Percentiles rank a stretch among this genome's conserved stretches.
Conservation (phyloP, 2,113 vertebrate species). For the Gallinago jamesoni region DNA sequence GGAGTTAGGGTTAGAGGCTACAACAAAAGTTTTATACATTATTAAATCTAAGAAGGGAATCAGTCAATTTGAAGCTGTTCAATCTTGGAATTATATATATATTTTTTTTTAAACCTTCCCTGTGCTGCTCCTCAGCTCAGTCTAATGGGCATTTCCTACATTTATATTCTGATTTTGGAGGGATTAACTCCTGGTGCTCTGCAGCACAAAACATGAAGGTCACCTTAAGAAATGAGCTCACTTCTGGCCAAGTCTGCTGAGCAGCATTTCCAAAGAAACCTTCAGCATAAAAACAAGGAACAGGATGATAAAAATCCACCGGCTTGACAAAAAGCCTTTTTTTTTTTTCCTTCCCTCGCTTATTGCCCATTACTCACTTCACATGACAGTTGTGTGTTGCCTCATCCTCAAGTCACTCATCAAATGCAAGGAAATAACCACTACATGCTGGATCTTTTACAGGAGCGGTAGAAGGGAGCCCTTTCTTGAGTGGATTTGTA, state of each 20-base stretch:
- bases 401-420: neutral
- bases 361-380: conserved; percentile 8
- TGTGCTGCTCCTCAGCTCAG: neutral
- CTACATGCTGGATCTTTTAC: neutral
- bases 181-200: neutral
- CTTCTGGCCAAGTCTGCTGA: neutral
- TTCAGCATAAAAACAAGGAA: conserved; percentile 40
- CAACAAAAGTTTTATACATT: neutral
- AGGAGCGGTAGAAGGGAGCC: neutral
- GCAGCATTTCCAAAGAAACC: neutral
- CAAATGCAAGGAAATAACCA: neutral
- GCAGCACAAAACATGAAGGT: neutral
- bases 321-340: neutral
- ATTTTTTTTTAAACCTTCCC: fast-evolving
- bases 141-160: neutral
- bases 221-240: conserved; percentile 48
- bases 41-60: neutral
- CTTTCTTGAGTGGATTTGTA: neutral
- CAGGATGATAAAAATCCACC: neutral
- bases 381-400: neutral
- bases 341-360: neutral
- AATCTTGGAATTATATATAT: neutral
- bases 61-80: neutral
- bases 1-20: neutral
- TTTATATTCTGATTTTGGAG: neutral